Evolutionary conservation across 2,888 invertebrate genomes (phyloP).

Genomic region (Leptura quadrifasciata): DNA sequence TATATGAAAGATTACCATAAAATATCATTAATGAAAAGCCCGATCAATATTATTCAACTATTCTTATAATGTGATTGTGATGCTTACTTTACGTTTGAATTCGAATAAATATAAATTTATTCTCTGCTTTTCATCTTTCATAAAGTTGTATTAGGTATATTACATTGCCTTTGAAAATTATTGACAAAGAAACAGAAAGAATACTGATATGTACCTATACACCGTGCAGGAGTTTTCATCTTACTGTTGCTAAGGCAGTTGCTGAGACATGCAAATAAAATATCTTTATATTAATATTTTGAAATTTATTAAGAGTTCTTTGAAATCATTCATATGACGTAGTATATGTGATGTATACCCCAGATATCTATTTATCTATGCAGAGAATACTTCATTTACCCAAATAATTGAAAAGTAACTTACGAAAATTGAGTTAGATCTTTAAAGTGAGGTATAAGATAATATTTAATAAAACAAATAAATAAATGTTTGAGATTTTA

Average conservation of each 20-base stretch:
- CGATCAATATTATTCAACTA: slow-evolving; percentile 30
- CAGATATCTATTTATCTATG: too few relatives aligned
- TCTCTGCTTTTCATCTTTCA: slow-evolving; percentile 15
- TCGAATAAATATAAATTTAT: slow-evolving; percentile 29
- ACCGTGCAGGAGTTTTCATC: not conserved
- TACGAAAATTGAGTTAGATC: too few relatives aligned
- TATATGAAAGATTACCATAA: slow-evolving; percentile 32
- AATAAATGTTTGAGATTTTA: too few relatives aligned
- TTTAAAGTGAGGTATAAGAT: too few relatives aligned
- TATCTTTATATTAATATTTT: not conserved
- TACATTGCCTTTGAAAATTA: slow-evolving; percentile 12
- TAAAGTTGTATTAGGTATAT: slow-evolving; percentile 13
- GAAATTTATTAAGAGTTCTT: not conserved
- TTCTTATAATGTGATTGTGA: not conserved
- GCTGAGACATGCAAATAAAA: not conserved
- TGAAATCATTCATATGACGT: not conserved
- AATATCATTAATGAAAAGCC: slow-evolving; percentile 21
- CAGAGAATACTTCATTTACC: too few relatives aligned
- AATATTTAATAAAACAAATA: too few relatives aligned
- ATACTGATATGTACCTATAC: not conserved
- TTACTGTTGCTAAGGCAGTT: not conserved
- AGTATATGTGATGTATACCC: not conserved
- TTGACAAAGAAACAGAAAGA: not conserved
- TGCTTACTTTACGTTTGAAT: not conserved
- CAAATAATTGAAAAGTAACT: too few relatives aligned